Evolutionary conservation across 2,113 vertebrate genomes (phyloP), one percentile per base, ranked within the genome.

Genomic region (Alligator sinensis): DNA sequence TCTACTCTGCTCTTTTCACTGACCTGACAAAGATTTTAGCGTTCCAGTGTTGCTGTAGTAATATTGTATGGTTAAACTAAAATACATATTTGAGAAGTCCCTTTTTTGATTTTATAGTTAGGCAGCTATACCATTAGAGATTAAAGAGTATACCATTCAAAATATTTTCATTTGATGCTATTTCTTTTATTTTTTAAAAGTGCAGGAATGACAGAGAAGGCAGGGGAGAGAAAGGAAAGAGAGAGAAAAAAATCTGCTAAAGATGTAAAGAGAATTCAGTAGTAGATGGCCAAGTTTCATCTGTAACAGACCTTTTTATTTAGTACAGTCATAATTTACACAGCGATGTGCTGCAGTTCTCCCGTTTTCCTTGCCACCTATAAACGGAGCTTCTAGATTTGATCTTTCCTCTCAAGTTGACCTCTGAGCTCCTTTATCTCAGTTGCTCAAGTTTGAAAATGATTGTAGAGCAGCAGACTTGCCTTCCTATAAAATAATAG

Each of bases 241-340:
- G 79, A 10, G 93, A 90, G 16, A 84, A 9, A 91, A 38, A 47
- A 92, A 70, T 25, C 9, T 82, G 64, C 22, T 4, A 14, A 10
- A 28, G 62, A 21, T 5, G 58, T 25, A 18, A 85, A 82, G 57
- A 85, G 24, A 75, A 34, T 75, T 64, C 84, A 88, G 82, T 24
- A 87, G 15, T 54, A 78, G 80, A 24, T 85, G 88, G 34, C 57
- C 94, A 63, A 85, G 77, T 34, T 82, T 88, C 86, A 84, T 0
- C 64, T 91, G 58, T 59, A 88, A 82, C n/a, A 59, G 34, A 94
- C 70, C 54, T 9, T 84, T 34, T 80, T 38, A 11, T 72, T 92
- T 90, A 91, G 66, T 79, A 54, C 55, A 88, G 28, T 78, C 18
- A 90, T 88, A 95, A 85, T 12, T 88, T 74, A 66, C 22, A 64